Evolutionary conservation across 2,888 invertebrate genomes (phyloP).

Genomic region (Diarsia rubi): DNA sequence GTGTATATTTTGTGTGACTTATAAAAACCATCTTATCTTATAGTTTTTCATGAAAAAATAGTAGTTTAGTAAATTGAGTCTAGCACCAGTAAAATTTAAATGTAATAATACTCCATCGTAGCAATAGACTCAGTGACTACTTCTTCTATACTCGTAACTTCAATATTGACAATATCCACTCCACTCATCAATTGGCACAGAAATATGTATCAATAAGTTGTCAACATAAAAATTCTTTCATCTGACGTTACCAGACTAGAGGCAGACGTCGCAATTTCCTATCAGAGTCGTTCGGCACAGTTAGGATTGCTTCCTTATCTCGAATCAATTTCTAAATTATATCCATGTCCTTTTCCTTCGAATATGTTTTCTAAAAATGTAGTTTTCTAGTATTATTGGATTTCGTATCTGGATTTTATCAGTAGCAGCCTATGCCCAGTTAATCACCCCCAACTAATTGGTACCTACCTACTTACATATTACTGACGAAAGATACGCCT

Average conservation of each 20-base stretch:
- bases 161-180: conserved; percentile 13
- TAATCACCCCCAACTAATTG: neutral
- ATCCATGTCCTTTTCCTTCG: conserved; percentile 65
- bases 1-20: no score
- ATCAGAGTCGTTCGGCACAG: conserved; percentile 71
- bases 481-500: neutral
- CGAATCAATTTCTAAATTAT: conserved; percentile 79
- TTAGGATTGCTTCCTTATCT: conserved; percentile 82
- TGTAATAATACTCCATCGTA: no score
- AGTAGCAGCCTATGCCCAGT: neutral
- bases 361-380: conserved; percentile 53
- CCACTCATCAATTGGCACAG: neutral
- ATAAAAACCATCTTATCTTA: no score
- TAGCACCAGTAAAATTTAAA: neutral
- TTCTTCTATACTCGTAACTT: neutral
- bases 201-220: conserved; percentile 54
- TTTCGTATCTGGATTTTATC: neutral
- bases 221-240: conserved; percentile 58
- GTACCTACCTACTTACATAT: neutral
- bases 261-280: conserved; percentile 82
- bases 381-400: neutral
- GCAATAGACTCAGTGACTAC: neutral
- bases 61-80: no score
- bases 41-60: no score
- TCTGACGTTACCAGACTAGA: conserved; percentile 54